Evolutionary conservation across 2,797 vertebrate genomes (phyloP), one percentile per base, ranked within the genome.

Genomic region (Manis crassicaudata): DNA sequence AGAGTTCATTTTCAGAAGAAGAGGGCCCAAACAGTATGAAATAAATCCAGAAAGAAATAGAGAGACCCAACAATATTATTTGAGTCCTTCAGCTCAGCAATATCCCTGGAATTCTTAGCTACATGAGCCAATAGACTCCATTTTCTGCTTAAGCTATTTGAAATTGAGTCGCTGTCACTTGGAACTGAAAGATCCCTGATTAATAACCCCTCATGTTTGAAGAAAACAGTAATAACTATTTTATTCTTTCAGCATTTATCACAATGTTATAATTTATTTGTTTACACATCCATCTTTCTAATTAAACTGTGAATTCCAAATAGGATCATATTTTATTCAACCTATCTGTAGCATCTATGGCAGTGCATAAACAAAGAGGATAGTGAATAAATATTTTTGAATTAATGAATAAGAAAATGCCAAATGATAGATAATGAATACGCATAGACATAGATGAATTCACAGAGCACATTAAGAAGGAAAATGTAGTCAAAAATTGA

Each of bases 141-240:
- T 68, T 96, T 93, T 90, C 90, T 93, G 21, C 58, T 83, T 40
- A 87, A 63, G 37, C 27, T 82, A 12, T 80, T 89, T 83, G 70
- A 79, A 63, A 46, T 54, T 58, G 54, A 29, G 75, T 75, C 82
- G 92, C 93, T 95, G 80, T 86, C 80, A 43, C 70, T 87, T 92
- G 73, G 11, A 70, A n/a, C 40, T 9, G 40, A 93, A 83, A 81
- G 79, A 58, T 4, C 46, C 29, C 46, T 88, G 54, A 79, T 58
- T 43, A 89, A 62, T 43, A 70, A 50, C 2, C 43, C 7, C 14
- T 29, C 3, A 23, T 21, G 29, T 93, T 23, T 79, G 76, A 86
- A 86, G 62, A 56, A 70, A 70, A 14, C 63, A 32, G 5, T n/a
- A 56, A 70, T 56, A 56, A 72, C 52, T 54, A 21, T 62, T 85